Conservation (phyloP, 1,140 invertebrate genomes). For the Palaemon carinicauda region DNA sequence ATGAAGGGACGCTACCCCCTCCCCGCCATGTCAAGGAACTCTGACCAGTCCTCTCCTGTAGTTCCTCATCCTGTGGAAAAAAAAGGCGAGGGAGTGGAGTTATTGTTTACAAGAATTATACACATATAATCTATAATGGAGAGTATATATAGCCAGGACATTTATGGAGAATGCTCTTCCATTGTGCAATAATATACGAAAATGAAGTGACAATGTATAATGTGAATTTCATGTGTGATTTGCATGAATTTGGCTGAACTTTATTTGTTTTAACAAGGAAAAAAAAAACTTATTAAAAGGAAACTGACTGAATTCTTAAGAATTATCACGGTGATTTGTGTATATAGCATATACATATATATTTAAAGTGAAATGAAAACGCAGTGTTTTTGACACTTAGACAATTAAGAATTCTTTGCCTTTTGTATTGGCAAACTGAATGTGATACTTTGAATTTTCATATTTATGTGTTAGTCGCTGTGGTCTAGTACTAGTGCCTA, state of each 20-base stretch:
- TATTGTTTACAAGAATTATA: not conserved
- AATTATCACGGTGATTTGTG: no score
- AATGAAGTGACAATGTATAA: not conserved
- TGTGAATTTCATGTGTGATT: no score
- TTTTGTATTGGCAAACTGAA: conserved; percentile 20
- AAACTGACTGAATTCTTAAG: no score
- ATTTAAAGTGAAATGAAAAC: no score
- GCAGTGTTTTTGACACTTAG: not conserved
- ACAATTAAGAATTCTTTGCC: not conserved
- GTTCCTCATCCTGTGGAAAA: not conserved
- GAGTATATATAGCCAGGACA: conserved; percentile 4
- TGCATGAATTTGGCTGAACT: no score
- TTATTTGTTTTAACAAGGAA: no score
- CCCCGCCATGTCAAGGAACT: not conserved
- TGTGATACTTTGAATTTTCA: conserved; percentile 46
- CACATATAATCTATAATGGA: not conserved
- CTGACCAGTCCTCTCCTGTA: not conserved
- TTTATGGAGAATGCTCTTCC: conserved; percentile 34
- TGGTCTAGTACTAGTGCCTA: conserved; percentile 55
- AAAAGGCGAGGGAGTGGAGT: not conserved
- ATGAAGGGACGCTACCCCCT: conserved; percentile 29
- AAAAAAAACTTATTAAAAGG: no score
- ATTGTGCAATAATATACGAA: conserved; percentile 49
- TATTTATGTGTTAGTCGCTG: conserved; percentile 54
- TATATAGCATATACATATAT: no score